A percentile compares a stretch with the other conserved stretches of the same genome.
Evolutionary conservation across 2,797 vertebrate genomes (phyloP).

Genomic region (Petrocephalus schoutedeni): DNA sequence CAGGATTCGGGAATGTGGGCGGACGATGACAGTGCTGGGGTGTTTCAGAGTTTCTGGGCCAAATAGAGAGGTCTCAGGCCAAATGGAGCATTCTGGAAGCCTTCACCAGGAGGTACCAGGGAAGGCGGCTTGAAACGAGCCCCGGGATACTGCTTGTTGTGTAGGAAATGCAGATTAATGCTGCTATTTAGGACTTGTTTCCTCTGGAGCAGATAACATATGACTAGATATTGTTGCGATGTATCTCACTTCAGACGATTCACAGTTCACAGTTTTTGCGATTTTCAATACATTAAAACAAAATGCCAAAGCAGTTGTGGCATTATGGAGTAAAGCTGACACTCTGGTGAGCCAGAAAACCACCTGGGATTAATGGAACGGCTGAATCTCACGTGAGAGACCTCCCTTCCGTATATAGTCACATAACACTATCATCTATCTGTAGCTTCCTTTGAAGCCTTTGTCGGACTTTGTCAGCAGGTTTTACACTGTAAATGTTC

Average conservation of each 20-base stretch:
- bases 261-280: not conserved
- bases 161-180: conserved; percentile 5
- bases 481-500: not conserved
- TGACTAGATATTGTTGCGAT: not conserved
- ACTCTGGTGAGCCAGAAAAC: not conserved
- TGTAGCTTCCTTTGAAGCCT: not conserved
- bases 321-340: not conserved
- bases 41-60: not conserved
- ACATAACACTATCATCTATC: not conserved
- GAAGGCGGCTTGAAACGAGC: not conserved
- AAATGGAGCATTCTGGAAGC: not conserved
- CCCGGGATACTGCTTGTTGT: not conserved
- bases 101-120: not conserved
- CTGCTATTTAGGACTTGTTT: not conserved
- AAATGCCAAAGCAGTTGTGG: not conserved
- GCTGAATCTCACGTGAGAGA: not conserved
- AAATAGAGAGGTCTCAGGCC: not conserved
- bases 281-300: not conserved
- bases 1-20: not conserved
- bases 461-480: not conserved
- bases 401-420: not conserved
- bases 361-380: not conserved
- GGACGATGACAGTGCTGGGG: not conserved
- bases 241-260: not conserved
- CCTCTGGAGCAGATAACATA: not conserved